phyloP scores from a whole-genome alignment of 2,113 vertebrate species.

The Paramisgurnus dabryanus region DNA sequence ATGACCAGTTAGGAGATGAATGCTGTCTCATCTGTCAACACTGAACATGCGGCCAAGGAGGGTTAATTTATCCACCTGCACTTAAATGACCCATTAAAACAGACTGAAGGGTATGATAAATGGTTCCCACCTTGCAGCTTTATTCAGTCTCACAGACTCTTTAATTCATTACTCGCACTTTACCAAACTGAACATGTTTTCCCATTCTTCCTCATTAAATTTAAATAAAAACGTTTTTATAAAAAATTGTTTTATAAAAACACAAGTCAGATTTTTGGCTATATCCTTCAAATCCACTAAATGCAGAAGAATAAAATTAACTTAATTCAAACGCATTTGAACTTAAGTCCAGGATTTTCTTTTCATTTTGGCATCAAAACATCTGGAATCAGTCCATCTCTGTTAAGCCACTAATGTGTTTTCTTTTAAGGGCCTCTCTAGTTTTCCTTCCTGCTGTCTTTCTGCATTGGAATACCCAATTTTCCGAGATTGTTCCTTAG shows the following conservation, averaged over 20 bases:
- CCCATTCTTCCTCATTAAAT: not conserved
- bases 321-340: not conserved
- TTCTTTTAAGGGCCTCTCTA: slow-evolving; percentile 12
- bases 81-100: slow-evolving; percentile 24
- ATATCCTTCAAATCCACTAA: not conserved
- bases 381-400: slow-evolving; percentile 15
- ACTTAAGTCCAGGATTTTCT: not conserved
- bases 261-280: not conserved
- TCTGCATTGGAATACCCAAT: slow-evolving; percentile 4
- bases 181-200: not conserved
- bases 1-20: not conserved
- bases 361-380: slow-evolving; percentile 22
- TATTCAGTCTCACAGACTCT: not conserved
- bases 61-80: slow-evolving; percentile 34
- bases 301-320: not conserved
- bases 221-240: not conserved
- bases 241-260: not conserved
- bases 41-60: slow-evolving; percentile 25
- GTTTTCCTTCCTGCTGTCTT: slow-evolving; percentile 23
- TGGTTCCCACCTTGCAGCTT: slow-evolving; percentile 26
- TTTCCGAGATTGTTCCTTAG: slow-evolving; percentile 9
- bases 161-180: too few species aligned
- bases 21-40: slow-evolving; percentile 30
- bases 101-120: slow-evolving; percentile 3
- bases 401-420: slow-evolving; percentile 36